Conservation (phyloP, 2,888 invertebrate genomes). For the Autographa gamma region DNA sequence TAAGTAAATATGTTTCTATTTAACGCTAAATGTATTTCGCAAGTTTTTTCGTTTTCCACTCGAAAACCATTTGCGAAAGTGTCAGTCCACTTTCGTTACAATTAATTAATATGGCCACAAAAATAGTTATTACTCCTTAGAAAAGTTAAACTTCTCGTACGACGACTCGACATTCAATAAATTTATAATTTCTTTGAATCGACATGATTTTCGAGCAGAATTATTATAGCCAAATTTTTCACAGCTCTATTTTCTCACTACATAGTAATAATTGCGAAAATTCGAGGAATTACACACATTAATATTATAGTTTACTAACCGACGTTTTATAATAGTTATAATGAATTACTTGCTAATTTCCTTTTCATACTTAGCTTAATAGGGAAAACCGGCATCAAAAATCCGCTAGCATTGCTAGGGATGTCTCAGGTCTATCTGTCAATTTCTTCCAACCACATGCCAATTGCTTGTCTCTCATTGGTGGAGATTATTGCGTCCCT, state of each 20-base stretch:
- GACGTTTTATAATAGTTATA: constrained; percentile 5
- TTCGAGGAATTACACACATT: constrained; percentile 31
- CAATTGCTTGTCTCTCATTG: too few relatives aligned
- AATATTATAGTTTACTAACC: constrained; percentile 15
- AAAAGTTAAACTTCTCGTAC: constrained; percentile 51
- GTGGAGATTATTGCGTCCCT: too few relatives aligned
- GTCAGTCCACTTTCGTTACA: constrained; percentile 22
- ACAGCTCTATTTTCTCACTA: constrained; percentile 55
- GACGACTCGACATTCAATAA: constrained; percentile 40
- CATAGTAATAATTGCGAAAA: constrained; percentile 37
- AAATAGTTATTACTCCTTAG: constrained; percentile 13
- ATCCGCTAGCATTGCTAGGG: too few relatives aligned
- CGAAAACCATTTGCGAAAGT: constrained; percentile 47
- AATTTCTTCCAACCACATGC: too few relatives aligned
- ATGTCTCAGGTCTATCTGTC: too few relatives aligned
- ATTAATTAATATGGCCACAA: constrained; percentile 33
- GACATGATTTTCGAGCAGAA: constrained; percentile 51
- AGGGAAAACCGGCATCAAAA: too few relatives aligned
- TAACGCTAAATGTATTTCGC: constrained; percentile 9
- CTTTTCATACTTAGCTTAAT: constrained; percentile 16
- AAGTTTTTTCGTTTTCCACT: constrained; percentile 27
- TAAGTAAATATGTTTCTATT: constrained; percentile 8
- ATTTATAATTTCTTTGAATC: constrained; percentile 50
- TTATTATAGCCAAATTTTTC: constrained; percentile 39
- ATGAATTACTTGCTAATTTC: constrained; percentile 15